phyloP scores from a whole-genome alignment of 1,140 invertebrate species.

The Drosophila subobscura region DNA sequence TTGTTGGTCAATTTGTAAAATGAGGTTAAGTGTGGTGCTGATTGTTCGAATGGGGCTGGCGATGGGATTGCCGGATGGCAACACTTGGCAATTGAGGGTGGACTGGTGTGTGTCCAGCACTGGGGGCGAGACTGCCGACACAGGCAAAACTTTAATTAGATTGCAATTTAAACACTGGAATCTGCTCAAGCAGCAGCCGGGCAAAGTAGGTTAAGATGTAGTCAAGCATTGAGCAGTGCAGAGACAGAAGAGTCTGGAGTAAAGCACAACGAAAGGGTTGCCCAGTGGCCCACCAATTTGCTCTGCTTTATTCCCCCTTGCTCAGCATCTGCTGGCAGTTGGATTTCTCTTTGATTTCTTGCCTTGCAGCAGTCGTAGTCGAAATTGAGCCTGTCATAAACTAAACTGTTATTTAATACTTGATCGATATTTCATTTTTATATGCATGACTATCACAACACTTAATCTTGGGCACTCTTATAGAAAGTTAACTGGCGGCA shows the following conservation, averaged over 20 bases:
- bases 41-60: conserved; percentile 7
- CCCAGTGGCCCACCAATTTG: conserved; percentile 3
- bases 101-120: conserved; percentile 20
- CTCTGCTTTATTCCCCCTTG: conserved; percentile 17
- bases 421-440: conserved; percentile 83
- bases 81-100: conserved; percentile 15
- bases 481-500: conserved; percentile 66
- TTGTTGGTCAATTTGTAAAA: conserved; percentile 80
- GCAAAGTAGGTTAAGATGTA: conserved; percentile 43
- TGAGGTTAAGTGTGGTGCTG: conserved; percentile 59
- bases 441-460: conserved; percentile 79
- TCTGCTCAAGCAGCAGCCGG: conserved; percentile 28
- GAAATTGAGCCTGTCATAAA: conserved; percentile 66
- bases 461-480: conserved; percentile 76
- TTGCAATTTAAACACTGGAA: conserved; percentile 59
- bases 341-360: conserved; percentile 36
- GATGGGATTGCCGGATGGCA: conserved; percentile 26
- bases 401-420: conserved; percentile 82
- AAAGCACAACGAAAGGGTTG: not conserved
- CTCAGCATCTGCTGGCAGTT: conserved; percentile 31
- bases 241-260: not conserved
- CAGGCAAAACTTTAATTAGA: conserved; percentile 72
- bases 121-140: conserved; percentile 1
- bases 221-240: conserved; percentile 5
- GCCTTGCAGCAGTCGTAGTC: not conserved